Percentiles rank a stretch among this genome's conserved stretches.
Evolutionary conservation across 35 echinoderm and acorn worm species (phyloP).

Genomic region (Ophiothrix spiculata): DNA sequence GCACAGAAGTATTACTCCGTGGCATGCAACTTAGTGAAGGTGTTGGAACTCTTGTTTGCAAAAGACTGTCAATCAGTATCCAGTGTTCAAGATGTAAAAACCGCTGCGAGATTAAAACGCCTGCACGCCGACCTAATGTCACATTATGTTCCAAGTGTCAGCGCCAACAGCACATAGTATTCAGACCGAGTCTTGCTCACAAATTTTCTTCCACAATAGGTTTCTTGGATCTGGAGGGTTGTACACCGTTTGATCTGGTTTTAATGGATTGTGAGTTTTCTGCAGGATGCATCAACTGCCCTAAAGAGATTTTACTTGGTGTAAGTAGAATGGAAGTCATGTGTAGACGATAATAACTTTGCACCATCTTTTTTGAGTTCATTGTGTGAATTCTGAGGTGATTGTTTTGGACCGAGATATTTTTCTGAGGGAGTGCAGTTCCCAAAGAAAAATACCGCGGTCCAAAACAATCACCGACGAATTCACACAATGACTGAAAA

Average conservation of each 20-base stretch:
- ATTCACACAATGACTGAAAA: too few relatives aligned
- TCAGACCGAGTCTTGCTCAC: conserved; percentile 73
- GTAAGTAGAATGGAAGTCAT: conserved; percentile 32
- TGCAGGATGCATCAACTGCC: conserved; percentile 65
- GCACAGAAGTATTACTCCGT: conserved; percentile 67
- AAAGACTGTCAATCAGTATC: conserved; percentile 47
- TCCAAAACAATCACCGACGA: too few relatives aligned
- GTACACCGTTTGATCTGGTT: conserved; percentile 80
- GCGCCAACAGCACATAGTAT: conserved; percentile 64
- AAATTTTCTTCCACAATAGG: conserved; percentile 66
- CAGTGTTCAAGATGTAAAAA: conserved; percentile 84
- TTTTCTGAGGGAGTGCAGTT: too few relatives aligned
- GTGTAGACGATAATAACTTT: too few relatives aligned
- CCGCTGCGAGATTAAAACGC: conserved; percentile 42
- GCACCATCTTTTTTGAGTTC: too few relatives aligned
- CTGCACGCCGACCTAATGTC: conserved; percentile 48
- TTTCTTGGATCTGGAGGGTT: conserved; percentile 83
- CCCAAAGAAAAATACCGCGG: too few relatives aligned
- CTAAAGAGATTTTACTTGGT: conserved; percentile 51
- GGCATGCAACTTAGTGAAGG: conserved; percentile 56
- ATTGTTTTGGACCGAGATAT: too few relatives aligned
- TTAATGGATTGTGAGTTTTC: conserved; percentile 48
- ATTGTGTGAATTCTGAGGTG: too few relatives aligned
- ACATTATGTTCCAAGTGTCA: conserved; percentile 67
- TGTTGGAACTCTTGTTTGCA: conserved; percentile 36